Base-by-base conservation (phyloP, 2,888 invertebrate genomes). In the Polietes domitor region DNA sequence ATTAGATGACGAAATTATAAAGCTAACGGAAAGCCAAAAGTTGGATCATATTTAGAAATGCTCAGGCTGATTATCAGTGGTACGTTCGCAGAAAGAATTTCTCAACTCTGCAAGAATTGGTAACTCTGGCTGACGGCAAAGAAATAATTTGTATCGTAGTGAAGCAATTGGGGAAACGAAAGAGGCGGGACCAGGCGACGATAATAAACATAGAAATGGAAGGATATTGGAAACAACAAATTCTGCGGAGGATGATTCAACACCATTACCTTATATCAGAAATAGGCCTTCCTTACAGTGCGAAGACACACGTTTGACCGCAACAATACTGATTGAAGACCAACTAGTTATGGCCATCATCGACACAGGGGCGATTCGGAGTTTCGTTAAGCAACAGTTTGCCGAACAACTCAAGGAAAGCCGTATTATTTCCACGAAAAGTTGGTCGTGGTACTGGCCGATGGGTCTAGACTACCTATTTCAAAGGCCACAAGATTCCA, bases 1-100 rank as follows among this genome's bases (percentile, higher is more conserved):
- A 37, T 24, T 77, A 6, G 77, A 68, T n/a, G 77, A 70, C 19
- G 77, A 77, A 26, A 70, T 77, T 1, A 12, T 24, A 26, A 55
- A 43, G 7, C 12, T 53, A 15, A 53, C 5, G 4, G 55, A 77
- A 77, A 12, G 70, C 15, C 37, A 1, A 32, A 53, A 24, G 4
- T 37, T 70, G 26, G 6, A 2, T 47, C 47, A 53, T 53, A 17
- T 53, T 17, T 17, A 1, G 17, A 17, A 53, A 53, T 53, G n/a
- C 50, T 3, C 50, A 17, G 17, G 2, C 50, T 17, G 17, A 53
- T 4, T 53, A 53, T 17, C 50, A 53, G 2, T 53, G 2, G 3
- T 17, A 15, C 50, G 17, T n/a, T 17, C 50, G 6, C 17, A 17
- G 50, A 17, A 17, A 53, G 17, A 7, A 53, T 53, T 17, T 17